Conservation (phyloP, 2,888 invertebrate genomes). For the Trichogramma dendrolimi region DNA sequence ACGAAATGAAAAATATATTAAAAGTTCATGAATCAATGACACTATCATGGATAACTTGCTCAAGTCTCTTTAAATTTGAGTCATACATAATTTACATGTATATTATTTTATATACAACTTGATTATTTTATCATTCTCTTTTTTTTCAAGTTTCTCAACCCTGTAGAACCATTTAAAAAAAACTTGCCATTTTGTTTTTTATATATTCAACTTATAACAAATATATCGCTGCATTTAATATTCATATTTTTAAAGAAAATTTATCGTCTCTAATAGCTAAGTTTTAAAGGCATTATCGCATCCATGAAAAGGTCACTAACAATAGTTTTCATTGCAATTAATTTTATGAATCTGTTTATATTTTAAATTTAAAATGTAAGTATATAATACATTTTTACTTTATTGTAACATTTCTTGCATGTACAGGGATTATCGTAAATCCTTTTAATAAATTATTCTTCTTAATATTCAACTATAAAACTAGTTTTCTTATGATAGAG, state of each 20-base stretch:
- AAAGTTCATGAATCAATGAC: constrained; percentile 37
- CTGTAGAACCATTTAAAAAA: no score
- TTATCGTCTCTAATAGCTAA: no score
- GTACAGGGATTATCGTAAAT: constrained; percentile 30
- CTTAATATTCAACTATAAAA: constrained; percentile 29
- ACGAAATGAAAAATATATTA: constrained; percentile 34
- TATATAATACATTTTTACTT: constrained; percentile 40
- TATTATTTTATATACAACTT: constrained; percentile 20
- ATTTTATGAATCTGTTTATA: constrained; percentile 49
- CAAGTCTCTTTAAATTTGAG: constrained; percentile 3
- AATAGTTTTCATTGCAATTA: constrained; percentile 46
- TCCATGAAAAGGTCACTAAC: constrained; percentile 20
- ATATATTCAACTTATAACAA: no score
- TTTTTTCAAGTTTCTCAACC: not conserved
- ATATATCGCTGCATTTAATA: no score
- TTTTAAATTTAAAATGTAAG: constrained; percentile 46
- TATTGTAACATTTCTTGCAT: constrained; percentile 26
- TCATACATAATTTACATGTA: constrained; percentile 25
- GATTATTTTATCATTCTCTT: constrained; percentile 12
- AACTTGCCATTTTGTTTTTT: no score
- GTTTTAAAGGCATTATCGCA: not conserved
- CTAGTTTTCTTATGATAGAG: constrained; percentile 53
- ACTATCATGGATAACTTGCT: constrained; percentile 25
- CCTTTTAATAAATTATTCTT: constrained; percentile 27
- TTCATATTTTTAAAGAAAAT: no score